Conservation (phyloP, 2,797 vertebrate genomes). For the Hypotaenidia okinawae region DNA sequence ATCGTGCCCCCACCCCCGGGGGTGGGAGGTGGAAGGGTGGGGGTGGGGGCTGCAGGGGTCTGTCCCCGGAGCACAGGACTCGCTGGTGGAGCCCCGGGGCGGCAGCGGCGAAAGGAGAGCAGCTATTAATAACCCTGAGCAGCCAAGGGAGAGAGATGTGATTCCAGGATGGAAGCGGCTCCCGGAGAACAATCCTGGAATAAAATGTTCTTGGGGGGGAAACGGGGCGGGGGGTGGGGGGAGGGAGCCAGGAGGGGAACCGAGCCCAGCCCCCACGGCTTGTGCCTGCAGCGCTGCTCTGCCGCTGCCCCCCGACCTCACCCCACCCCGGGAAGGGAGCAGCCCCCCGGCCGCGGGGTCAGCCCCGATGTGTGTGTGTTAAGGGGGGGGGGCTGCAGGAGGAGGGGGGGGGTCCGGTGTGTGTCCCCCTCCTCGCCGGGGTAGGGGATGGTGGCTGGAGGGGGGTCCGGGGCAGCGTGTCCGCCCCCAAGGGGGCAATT, state of each 20-base stretch:
- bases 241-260: too few species aligned
- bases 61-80: not conserved
- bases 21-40: not conserved
- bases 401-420: not conserved
- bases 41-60: not conserved
- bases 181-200: conserved; percentile 25
- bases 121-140: conserved; percentile 48
- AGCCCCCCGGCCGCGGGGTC: not conserved
- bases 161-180: conserved; percentile 45
- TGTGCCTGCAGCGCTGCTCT: not conserved
- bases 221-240: not conserved
- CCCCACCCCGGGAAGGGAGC: not conserved
- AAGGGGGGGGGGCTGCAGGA: not conserved
- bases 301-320: not conserved
- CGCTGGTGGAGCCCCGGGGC: not conserved
- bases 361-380: not conserved
- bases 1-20: too few species aligned
- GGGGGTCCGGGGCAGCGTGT: not conserved
- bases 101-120: not conserved
- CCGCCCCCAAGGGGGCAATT: not conserved
- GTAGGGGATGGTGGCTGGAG: too few species aligned
- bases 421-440: not conserved
- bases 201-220: not conserved
- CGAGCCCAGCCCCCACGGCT: not conserved
- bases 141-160: not conserved